phyloP scores from a whole-genome alignment of 2,113 vertebrate species.

The Ceyx cyanopectus region DNA sequence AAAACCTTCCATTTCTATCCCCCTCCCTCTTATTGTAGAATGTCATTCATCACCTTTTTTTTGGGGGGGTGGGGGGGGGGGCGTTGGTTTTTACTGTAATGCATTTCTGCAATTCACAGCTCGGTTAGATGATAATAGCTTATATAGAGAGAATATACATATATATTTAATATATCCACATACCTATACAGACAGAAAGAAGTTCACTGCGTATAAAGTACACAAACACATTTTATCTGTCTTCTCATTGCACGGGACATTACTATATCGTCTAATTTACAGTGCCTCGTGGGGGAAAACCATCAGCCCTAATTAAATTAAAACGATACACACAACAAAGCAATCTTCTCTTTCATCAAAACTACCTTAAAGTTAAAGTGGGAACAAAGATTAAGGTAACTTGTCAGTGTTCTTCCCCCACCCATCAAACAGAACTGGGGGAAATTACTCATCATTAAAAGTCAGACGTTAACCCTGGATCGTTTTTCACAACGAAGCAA shows the following conservation, averaged over 20 bases:
- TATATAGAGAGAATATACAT: not conserved
- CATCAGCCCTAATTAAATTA: not conserved
- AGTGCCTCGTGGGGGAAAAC: not conserved
- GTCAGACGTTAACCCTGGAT: not conserved
- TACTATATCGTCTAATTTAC: not conserved
- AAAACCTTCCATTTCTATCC: not conserved
- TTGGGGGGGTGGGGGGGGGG: too few species aligned
- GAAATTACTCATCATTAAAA: not conserved
- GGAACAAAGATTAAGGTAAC: not conserved
- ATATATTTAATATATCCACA: not conserved
- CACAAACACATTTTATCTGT: not conserved
- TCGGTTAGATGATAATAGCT: accelerated
- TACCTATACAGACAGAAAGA: not conserved
- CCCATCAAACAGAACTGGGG: not conserved
- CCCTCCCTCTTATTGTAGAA: not conserved
- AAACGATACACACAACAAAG: not conserved
- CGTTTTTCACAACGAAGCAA: not conserved
- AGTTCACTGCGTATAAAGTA: not conserved
- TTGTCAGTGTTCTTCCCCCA: not conserved
- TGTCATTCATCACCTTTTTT: not conserved
- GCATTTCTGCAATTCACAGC: not conserved
- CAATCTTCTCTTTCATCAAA: not conserved
- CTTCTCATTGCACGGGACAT: not conserved
- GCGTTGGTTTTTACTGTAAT: too few species aligned
- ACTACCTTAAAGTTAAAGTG: not conserved